These are phyloP conservation scores for Drosophila saltans DNA, from an alignment of 1,140 invertebrate species.

Conservation along the genomic window DNA sequence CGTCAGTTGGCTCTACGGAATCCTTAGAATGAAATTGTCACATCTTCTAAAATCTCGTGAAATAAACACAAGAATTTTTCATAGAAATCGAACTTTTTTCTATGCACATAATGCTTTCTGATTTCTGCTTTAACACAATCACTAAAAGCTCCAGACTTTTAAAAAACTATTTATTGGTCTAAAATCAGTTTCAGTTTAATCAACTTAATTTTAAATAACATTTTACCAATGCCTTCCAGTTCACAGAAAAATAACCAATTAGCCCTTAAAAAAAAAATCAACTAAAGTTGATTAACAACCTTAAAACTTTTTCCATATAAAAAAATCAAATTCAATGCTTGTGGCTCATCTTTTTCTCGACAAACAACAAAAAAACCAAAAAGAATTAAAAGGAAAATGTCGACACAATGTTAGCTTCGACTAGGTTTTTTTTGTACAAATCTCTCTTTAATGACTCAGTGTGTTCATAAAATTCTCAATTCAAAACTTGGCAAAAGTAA, in stretches of 20 bases:
- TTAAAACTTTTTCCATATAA: conserved; percentile 1
- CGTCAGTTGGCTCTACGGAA: too few relatives aligned
- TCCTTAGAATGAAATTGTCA: too few relatives aligned
- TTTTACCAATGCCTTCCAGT: not conserved
- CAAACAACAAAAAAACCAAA: not conserved
- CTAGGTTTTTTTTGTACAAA: conserved; percentile 18
- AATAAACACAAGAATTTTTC: too few relatives aligned
- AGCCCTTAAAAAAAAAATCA: not conserved
- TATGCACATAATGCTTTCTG: too few relatives aligned
- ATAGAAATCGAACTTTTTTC: too few relatives aligned
- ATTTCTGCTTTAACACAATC: too few relatives aligned
- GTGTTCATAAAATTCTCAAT: conserved; percentile 45
- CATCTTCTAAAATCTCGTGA: too few relatives aligned
- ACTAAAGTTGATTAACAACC: conserved; percentile 2
- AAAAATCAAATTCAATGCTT: conserved; percentile 1
- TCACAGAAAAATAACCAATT: not conserved
- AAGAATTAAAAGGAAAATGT: not conserved
- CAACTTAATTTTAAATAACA: not conserved
- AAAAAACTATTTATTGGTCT: too few relatives aligned
- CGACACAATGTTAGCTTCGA: conserved; percentile 17
- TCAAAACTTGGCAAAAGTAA: conserved; percentile 58
- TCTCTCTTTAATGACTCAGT: conserved; percentile 52
- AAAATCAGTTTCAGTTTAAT: not conserved
- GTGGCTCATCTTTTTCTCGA: not conserved
- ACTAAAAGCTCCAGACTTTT: too few relatives aligned